These are phyloP conservation scores for Tympanoctomys barrerae DNA, from an alignment of 2,797 vertebrate species.

Conservation along the genomic window DNA sequence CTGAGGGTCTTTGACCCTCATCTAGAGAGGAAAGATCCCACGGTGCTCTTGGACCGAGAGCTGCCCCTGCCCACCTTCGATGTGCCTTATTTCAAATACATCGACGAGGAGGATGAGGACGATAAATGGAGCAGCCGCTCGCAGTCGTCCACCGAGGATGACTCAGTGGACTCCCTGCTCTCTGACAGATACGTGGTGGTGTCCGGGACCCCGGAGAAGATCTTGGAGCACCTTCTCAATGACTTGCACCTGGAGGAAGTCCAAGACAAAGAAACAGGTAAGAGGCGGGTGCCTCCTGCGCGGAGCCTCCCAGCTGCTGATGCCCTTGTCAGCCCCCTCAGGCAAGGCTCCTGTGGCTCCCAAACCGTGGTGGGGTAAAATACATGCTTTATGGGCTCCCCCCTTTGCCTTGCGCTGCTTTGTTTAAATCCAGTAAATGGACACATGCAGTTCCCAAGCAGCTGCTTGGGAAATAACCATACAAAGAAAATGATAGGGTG, in stretches of 20 bases:
- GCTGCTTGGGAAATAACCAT: constrained; percentile 50
- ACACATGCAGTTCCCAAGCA: constrained; percentile 44
- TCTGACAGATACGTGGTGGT: constrained; percentile 97
- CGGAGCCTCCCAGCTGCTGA: background rate
- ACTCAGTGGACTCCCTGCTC: constrained; percentile 93
- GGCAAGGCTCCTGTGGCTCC: background rate
- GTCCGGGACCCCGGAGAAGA: constrained; percentile 96
- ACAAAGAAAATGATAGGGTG: constrained; percentile 62
- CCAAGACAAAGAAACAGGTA: constrained; percentile 95
- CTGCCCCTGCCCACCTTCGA: constrained; percentile 96
- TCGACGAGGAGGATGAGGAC: constrained; percentile 97
- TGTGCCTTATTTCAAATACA: constrained; percentile 99
- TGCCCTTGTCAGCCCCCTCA: background rate
- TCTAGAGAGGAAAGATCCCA: constrained; percentile 86
- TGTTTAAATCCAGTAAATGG: constrained; percentile 75
- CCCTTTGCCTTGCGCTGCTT: constrained; percentile 2
- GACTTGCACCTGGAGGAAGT: constrained; percentile 94
- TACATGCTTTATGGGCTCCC: background rate
- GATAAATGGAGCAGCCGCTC: constrained; percentile 97
- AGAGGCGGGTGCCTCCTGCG: constrained; percentile 66
- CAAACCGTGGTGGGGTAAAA: background rate
- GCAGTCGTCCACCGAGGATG: constrained; percentile 96
- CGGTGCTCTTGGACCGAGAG: constrained; percentile 87
- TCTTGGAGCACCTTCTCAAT: constrained; percentile 96
- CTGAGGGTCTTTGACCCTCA: constrained; percentile 89